Base-by-base conservation (phyloP, 1,140 invertebrate species). In the Drosophila repleta region DNA sequence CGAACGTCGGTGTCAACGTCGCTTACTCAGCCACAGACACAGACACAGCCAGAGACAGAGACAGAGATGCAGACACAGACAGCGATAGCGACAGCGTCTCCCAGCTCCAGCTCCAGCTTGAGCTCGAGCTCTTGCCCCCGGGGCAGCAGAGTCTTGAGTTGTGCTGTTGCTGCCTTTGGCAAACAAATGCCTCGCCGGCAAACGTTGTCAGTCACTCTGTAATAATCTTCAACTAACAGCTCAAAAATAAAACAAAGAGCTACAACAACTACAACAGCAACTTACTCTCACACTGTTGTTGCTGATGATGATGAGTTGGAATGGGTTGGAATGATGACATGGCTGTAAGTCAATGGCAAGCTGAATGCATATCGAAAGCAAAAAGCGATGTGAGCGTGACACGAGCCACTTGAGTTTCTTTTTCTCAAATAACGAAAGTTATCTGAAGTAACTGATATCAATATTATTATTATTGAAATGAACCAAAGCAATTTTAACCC, bases 141-240 rank as follows among this genome's bases (percentile, higher is more conserved):
- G 32, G 17, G 26, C 41, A 45, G 46, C 58, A 43, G 32, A 11
- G 57, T 35, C 61, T 71, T 64, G 32, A 52, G 70, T 51, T 67
- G 13, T 46, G 45, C 20, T 52, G 52, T n/a, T 41, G 52, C 43
- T 37, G 43, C 18, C 48, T 39, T 26, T 60, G 43, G 67, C 70
- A 80, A 75, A 66, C 77, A 71, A 74, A 80, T 60, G 64, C 35
- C 41, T 68, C 26, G 56, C 64, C 70, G 45, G 65, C 65, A 41
- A 64, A 76, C 45, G 51, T 20, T 68, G 70, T 87, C 78, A 80
- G 51, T 72, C 74, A 74, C 76, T 79, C 69, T 75, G 77, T 78
- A 85, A 87, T 78, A 79, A 82, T 85, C 70, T 75, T 72, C 70
- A 81, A 61, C 78, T 78, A 66, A 77, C 74, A 85, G 79, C 63